These are phyloP conservation scores for Lophius piscatorius DNA, from an alignment of 2,113 vertebrate genomes.

Conservation along the genomic window DNA sequence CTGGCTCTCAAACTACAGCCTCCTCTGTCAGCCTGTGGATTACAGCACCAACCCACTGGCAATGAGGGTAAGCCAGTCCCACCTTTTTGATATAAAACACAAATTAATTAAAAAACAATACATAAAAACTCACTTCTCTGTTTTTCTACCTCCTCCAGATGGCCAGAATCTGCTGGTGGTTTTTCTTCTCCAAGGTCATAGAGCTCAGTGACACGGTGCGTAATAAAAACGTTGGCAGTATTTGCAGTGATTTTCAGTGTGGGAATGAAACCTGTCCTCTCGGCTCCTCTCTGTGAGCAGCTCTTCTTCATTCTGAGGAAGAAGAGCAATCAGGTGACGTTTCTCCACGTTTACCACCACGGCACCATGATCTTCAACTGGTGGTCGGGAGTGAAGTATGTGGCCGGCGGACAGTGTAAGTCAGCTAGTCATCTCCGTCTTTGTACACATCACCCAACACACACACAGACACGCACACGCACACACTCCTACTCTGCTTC, in stretches of 20 bases:
- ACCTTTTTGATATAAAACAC: not conserved
- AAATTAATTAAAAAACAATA: not conserved
- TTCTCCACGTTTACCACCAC: constrained; percentile 87
- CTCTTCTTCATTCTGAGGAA: constrained; percentile 86
- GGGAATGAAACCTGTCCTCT: not conserved
- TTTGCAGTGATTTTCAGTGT: not conserved
- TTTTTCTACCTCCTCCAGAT: constrained; percentile 73
- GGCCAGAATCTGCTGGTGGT: constrained; percentile 85
- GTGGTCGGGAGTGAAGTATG: constrained; percentile 83
- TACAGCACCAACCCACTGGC: constrained; percentile 74
- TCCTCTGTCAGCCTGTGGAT: constrained; percentile 81
- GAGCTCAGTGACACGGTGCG: constrained; percentile 79
- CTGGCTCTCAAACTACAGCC: constrained; percentile 78
- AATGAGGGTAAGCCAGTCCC: constrained; percentile 71
- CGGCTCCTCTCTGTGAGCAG: constrained; percentile 54
- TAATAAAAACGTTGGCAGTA: not conserved
- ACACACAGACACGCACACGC: too few species aligned
- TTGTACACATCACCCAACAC: too few species aligned
- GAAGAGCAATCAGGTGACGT: constrained; percentile 84
- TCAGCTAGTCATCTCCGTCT: too few species aligned
- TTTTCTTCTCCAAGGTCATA: constrained; percentile 82
- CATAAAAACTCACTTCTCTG: not conserved
- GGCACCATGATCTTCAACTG: constrained; percentile 85
- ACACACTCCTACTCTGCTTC: too few species aligned
- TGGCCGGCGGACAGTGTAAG: constrained; percentile 86